Percentiles rank a stretch among this genome's conserved stretches.
Conservation (phyloP, 2,113 vertebrate species). For the Sceloporus tristichus region DNA sequence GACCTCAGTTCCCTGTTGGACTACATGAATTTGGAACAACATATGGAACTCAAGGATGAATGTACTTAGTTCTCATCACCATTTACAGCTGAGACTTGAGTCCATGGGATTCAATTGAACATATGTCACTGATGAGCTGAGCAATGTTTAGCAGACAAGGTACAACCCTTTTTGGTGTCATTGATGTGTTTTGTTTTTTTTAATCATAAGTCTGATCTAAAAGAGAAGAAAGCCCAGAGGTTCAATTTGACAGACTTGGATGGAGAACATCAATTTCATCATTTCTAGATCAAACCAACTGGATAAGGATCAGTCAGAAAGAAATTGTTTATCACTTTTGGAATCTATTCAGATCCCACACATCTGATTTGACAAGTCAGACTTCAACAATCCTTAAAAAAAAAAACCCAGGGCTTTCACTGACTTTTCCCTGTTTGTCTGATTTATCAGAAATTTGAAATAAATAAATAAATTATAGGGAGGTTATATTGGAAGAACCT, state of each 20-base stretch:
- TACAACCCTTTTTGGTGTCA: constrained; percentile 24
- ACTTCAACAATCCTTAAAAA: not conserved
- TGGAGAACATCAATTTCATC: not conserved
- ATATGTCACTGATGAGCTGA: constrained; percentile 56
- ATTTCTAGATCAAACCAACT: not conserved
- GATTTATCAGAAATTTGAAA: not conserved
- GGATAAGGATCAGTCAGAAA: not conserved
- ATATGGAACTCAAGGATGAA: constrained; percentile 19
- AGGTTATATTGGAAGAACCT: not conserved
- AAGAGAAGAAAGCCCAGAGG: not conserved
- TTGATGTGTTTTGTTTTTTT: not conserved
- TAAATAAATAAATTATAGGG: not conserved
- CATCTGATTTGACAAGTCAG: not conserved
- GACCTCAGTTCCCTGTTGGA: constrained; percentile 37
- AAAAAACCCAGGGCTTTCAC: not conserved
- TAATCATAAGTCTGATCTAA: not conserved
- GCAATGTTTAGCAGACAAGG: constrained; percentile 63
- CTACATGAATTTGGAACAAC: constrained; percentile 33
- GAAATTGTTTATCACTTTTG: not conserved
- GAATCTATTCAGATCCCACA: not conserved
- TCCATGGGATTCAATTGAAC: not conserved
- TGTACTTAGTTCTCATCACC: constrained; percentile 33
- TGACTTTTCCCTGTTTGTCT: not conserved
- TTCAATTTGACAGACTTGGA: not conserved
- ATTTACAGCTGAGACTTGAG: not conserved